Base-by-base conservation (phyloP, 2,113 vertebrate genomes). In the Tylochromis polylepis region DNA sequence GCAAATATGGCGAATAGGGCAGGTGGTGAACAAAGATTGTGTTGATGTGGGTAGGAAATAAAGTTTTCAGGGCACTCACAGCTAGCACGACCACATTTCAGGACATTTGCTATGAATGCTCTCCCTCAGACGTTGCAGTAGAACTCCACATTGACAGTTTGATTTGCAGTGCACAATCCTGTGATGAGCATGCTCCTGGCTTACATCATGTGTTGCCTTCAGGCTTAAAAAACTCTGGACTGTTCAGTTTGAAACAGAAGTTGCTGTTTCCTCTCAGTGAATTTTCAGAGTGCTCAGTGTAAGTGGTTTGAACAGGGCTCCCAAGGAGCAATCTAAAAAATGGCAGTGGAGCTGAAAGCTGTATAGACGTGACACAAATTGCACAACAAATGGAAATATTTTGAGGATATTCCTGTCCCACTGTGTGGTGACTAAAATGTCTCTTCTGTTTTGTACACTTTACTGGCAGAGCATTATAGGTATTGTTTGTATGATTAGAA, bases 61-160 rank as follows among this genome's bases (percentile, higher is more conserved):
- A 2, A 4, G 15, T 29, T 49, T 49, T 75, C 43, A 31, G 6
- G 1, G 10, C 10, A 8, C 24, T 12, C 70, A 20, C 43, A 75
- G 70, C 10, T 29, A 24, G 24, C 43, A 31, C 6, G 15, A 51
- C 24, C 43, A 75, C 43, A 51, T 49, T 75, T 75, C 43, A 51
- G 43, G 43, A 29, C 43, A 49, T 75, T 49, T 75, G 27, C 10
- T 29, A 15, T 31, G 43, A 51, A 12, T 12, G 43, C 27, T 75
- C 24, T 1, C 70, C 24, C 16, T 51, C 16, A 75, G 16, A 51
- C 0, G 0, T 51, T 51, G 27, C 70, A 51, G 24, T 75, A 20
- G 0, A 0, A 49, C 24, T 29, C 15, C 70, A 75, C 24, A 51
- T 29, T 75, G 43, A 51, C 0, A 6, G 16, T 1, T 6, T 49